Conservation (phyloP, 2,888 invertebrate genomes). For the Melitaea athalia region DNA sequence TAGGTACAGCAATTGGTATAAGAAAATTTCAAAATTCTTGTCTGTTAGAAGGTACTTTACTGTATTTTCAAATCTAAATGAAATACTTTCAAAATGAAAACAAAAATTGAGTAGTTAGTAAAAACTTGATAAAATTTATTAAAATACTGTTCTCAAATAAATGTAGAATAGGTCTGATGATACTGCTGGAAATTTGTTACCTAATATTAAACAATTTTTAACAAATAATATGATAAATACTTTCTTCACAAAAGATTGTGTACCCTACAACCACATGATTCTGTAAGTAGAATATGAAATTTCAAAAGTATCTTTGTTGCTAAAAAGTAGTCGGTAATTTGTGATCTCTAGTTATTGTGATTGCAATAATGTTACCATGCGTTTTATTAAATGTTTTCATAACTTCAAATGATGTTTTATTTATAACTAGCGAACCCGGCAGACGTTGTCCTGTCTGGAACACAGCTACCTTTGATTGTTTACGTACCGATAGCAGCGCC, state of each 20-base stretch:
- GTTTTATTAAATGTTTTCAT: slow-evolving; percentile 43
- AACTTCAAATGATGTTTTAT: slow-evolving; percentile 35
- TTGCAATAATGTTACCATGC: slow-evolving; percentile 34
- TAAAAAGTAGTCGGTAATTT: slow-evolving; percentile 26
- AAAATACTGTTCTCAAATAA: neutral
- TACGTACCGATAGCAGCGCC: too few relatives aligned
- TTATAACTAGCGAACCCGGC: too few relatives aligned
- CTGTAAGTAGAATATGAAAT: slow-evolving; percentile 16
- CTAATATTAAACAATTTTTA: neutral
- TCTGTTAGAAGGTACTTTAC: neutral
- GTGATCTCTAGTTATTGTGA: slow-evolving; percentile 37
- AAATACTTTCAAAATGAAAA: neutral
- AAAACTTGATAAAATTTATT: neutral
- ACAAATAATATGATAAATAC: neutral
- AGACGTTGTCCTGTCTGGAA: too few relatives aligned
- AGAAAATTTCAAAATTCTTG: neutral
- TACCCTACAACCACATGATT: neutral
- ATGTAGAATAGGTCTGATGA: neutral
- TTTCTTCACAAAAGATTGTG: neutral
- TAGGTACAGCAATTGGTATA: too few relatives aligned
- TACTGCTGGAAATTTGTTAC: neutral
- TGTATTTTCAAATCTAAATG: neutral
- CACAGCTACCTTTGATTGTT: too few relatives aligned
- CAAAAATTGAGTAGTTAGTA: neutral
- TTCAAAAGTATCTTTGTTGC: slow-evolving; percentile 27